A percentile compares a stretch with the other conserved stretches of the same genome.
These are phyloP conservation scores for Enteromius radiatus DNA, from an alignment of 2,797 vertebrate species.

Conservation along the genomic window DNA sequence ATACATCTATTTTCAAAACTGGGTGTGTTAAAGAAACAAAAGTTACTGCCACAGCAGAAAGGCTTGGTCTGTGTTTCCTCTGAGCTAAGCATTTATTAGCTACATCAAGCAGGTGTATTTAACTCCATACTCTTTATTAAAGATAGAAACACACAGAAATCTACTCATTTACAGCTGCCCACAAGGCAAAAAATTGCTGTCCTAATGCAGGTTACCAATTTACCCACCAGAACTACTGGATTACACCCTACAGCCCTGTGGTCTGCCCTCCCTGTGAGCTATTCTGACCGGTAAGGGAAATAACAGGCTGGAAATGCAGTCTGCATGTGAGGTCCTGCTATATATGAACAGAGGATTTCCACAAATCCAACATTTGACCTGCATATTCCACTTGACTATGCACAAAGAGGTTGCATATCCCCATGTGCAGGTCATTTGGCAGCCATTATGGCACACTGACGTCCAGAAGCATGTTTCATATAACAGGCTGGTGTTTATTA, in stretches of 20 bases:
- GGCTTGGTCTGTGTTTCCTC: constrained; percentile 1
- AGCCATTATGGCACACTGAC: neutral
- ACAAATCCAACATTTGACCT: constrained; percentile 46
- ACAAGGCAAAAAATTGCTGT: constrained; percentile 51
- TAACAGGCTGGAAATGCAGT: constrained; percentile 46
- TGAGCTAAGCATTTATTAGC: constrained; percentile 22
- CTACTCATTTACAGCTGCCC: constrained; percentile 63
- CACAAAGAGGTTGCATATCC: constrained; percentile 28
- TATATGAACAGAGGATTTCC: constrained; percentile 47
- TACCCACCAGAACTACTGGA: constrained; percentile 30
- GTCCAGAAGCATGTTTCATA: constrained; percentile 48
- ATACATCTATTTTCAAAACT: neutral
- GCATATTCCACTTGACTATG: constrained; percentile 57
- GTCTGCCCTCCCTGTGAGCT: constrained; percentile 29
- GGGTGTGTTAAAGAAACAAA: constrained; percentile 25
- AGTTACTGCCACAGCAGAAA: neutral
- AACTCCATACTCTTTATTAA: constrained; percentile 50
- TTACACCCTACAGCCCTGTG: constrained; percentile 36
- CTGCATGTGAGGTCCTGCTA: constrained; percentile 51
- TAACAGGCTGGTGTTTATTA: constrained; percentile 59
- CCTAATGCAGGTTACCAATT: constrained; percentile 66
- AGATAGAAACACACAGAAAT: constrained; percentile 58
- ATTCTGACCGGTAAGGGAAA: constrained; percentile 36
- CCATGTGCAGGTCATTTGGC: constrained; percentile 7
- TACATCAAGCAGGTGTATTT: constrained; percentile 58